Evolutionary conservation across 2,113 vertebrate species (phyloP).

Genomic region (Scomber scombrus): DNA sequence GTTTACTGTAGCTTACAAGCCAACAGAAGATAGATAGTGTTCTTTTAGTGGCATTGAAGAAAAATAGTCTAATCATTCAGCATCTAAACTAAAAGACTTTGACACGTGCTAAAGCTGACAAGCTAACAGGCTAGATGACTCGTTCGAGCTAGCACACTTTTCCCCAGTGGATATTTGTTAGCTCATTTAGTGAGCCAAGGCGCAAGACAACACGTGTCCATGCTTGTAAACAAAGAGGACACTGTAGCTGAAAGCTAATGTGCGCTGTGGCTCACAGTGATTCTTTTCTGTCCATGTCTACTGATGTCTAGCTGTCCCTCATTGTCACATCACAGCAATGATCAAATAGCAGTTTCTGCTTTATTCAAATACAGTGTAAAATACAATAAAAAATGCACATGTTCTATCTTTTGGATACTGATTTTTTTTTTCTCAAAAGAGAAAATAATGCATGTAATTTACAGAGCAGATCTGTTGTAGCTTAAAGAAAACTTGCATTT

Average conservation of each 20-base stretch:
- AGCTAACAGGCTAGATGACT: constrained; percentile 40
- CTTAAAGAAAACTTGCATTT: background rate
- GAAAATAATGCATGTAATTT: background rate
- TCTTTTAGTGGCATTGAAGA: constrained; percentile 27
- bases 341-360: background rate
- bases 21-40: constrained; percentile 14
- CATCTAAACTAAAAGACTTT: constrained; percentile 49
- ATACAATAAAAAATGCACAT: background rate
- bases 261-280: background rate
- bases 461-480: background rate
- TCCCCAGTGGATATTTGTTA: constrained; percentile 11
- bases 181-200: constrained; percentile 14
- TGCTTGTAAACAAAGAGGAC: constrained; percentile 25
- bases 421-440: background rate
- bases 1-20: constrained; percentile 4
- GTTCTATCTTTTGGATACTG: background rate
- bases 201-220: constrained; percentile 9
- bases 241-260: constrained; percentile 28
- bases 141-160: constrained; percentile 39
- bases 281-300: constrained; percentile 11
- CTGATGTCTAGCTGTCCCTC: background rate
- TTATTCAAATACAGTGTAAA: background rate
- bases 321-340: background rate
- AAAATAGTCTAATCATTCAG: constrained; percentile 22
- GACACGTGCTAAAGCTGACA: constrained; percentile 41